Evolutionary conservation across 2,113 vertebrate species (phyloP).

Genomic region (Fulmarus glacialis): DNA sequence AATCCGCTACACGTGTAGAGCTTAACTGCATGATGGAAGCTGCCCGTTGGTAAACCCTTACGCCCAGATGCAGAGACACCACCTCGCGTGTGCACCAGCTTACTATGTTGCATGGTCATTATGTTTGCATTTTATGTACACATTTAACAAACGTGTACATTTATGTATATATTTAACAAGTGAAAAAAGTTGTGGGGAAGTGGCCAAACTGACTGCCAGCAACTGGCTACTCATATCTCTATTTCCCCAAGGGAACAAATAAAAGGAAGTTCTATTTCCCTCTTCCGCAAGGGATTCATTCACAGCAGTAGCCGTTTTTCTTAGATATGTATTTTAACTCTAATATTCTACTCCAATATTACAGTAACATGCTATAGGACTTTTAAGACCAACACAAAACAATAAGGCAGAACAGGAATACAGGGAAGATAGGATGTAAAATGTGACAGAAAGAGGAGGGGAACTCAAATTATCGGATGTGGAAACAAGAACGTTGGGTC

Average conservation of each 20-base stretch:
- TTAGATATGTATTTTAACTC: not conserved
- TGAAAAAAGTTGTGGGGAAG: not conserved
- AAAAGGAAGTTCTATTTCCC: slow-evolving; percentile 11
- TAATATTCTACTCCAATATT: not conserved
- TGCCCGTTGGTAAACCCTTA: not conserved
- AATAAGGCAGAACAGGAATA: not conserved
- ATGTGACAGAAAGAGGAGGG: not conserved
- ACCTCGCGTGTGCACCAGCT: not conserved
- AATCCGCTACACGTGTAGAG: not conserved
- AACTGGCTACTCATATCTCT: not conserved
- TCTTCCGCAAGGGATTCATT: not conserved
- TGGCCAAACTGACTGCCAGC: not conserved
- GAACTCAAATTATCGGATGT: not conserved
- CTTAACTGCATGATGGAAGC: not conserved
- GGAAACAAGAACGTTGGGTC: not conserved
- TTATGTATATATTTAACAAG: not conserved
- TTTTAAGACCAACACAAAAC: not conserved
- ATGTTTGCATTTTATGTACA: not conserved
- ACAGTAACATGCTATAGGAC: fast-evolving
- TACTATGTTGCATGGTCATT: not conserved
- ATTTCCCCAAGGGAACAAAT: not conserved
- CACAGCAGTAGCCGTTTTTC: not conserved
- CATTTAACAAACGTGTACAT: not conserved
- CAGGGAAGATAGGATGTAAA: not conserved
- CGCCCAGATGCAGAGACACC: not conserved